Percentiles rank a stretch among this genome's conserved stretches.
These are phyloP conservation scores for Calidris pygmaea DNA, from an alignment of 2,113 vertebrate species.

Conservation along the genomic window DNA sequence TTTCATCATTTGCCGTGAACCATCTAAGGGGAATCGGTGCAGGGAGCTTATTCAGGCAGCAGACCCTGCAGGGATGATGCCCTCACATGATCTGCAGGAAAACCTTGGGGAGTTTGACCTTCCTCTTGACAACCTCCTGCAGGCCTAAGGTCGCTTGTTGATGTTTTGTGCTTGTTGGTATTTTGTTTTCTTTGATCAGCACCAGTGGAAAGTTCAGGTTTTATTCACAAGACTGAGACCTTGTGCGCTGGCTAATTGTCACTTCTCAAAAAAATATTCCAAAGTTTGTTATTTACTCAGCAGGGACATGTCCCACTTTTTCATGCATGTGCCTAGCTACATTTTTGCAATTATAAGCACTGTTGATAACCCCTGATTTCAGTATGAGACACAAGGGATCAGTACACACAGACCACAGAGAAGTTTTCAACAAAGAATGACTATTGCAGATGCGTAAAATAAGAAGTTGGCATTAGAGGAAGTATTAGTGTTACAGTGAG, in stretches of 20 bases:
- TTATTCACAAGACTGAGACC: neutral
- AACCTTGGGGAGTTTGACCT: neutral
- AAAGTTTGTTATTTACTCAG: neutral
- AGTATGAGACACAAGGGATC: neutral
- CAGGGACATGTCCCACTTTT: neutral
- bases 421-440: neutral
- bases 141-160: neutral
- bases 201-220: neutral
- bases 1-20: accelerated
- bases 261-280: neutral
- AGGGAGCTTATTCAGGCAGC: neutral
- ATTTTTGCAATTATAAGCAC: neutral
- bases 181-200: neutral
- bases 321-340: neutral
- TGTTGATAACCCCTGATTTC: neutral
- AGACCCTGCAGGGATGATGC: neutral
- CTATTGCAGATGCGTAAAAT: neutral
- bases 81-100: neutral
- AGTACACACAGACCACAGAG: neutral
- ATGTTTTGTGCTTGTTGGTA: neutral
- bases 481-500: neutral
- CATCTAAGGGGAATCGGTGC: neutral
- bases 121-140: neutral
- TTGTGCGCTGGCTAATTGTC: neutral
- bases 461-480: neutral